Evolutionary conservation across 2,888 invertebrate genomes (phyloP).

Genomic region (Capitulum mitella): DNA sequence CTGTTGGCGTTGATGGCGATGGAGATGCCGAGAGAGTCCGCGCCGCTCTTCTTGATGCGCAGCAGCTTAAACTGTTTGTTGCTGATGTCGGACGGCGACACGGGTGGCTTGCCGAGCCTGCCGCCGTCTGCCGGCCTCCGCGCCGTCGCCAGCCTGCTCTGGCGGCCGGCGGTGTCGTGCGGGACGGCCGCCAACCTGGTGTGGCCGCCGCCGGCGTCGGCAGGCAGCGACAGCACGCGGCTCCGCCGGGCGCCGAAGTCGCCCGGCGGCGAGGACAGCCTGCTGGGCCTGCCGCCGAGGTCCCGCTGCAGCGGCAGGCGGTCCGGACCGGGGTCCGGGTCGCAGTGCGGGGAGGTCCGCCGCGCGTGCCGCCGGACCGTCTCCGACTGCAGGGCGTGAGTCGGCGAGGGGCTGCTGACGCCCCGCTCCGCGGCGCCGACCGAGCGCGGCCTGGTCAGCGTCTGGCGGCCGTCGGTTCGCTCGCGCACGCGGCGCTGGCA

Average conservation of each 20-base stretch:
- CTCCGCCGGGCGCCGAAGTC: not conserved
- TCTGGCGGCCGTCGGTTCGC: not conserved
- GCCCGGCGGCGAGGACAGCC: not conserved
- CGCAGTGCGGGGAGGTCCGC: not conserved
- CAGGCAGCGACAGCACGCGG: not conserved
- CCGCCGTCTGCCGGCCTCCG: not conserved
- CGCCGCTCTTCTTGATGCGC: constrained; percentile 55
- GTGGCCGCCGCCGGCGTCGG: not conserved
- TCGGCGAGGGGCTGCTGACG: not conserved
- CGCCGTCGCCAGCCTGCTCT: not conserved
- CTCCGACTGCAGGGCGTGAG: not conserved
- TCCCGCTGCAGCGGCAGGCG: not conserved
- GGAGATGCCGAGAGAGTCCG: constrained; percentile 34
- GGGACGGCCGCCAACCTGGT: no score
- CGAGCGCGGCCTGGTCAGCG: not conserved
- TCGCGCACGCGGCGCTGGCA: not conserved
- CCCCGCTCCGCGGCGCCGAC: not conserved
- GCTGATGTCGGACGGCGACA: not conserved
- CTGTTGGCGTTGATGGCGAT: constrained; percentile 31
- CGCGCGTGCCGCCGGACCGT: not conserved
- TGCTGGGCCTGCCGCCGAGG: not conserved
- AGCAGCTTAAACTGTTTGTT: constrained; percentile 44
- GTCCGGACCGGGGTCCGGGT: not conserved
- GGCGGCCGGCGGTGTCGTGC: not conserved
- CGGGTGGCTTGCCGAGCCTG: not conserved